A percentile compares a stretch with the other conserved stretches of the same genome.
These are phyloP conservation scores for Pelecanoides urinatrix DNA, from an alignment of 2,113 vertebrate genomes.

Conservation along the genomic window DNA sequence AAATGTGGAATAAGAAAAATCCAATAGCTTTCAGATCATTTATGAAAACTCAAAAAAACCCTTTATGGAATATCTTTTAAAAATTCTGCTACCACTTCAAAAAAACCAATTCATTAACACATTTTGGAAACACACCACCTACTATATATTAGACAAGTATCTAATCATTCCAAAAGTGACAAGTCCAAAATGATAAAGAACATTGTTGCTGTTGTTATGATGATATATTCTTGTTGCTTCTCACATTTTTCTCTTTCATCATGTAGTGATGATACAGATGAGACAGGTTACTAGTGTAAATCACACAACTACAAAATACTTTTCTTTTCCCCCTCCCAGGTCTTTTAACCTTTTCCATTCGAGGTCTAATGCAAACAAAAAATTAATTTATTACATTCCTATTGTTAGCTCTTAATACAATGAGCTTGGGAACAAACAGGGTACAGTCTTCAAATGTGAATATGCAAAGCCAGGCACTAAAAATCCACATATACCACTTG, in stretches of 20 bases:
- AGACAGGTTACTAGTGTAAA: not conserved
- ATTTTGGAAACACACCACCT: not conserved
- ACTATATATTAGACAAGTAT: not conserved
- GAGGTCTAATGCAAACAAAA: not conserved
- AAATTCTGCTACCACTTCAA: not conserved
- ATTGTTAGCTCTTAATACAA: not conserved
- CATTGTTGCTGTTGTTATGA: not conserved
- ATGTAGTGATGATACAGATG: not conserved
- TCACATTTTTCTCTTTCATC: constrained; percentile 34
- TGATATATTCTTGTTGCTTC: constrained; percentile 3
- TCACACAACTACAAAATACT: not conserved
- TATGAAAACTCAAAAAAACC: not conserved
- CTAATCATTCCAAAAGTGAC: not conserved
- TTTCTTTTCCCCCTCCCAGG: too few species aligned
- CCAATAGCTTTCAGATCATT: not conserved
- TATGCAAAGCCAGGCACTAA: not conserved
- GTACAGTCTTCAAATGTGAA: not conserved
- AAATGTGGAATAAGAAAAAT: not conserved
- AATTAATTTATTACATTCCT: not conserved
- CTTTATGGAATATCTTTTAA: not conserved
- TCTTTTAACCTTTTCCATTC: not conserved
- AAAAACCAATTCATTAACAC: not conserved
- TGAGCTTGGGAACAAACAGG: not conserved
- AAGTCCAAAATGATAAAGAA: constrained; percentile 5
- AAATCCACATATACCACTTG: not conserved